Evolutionary conservation across 2,797 vertebrate species (phyloP).

Genomic region (Esox lucius): DNA sequence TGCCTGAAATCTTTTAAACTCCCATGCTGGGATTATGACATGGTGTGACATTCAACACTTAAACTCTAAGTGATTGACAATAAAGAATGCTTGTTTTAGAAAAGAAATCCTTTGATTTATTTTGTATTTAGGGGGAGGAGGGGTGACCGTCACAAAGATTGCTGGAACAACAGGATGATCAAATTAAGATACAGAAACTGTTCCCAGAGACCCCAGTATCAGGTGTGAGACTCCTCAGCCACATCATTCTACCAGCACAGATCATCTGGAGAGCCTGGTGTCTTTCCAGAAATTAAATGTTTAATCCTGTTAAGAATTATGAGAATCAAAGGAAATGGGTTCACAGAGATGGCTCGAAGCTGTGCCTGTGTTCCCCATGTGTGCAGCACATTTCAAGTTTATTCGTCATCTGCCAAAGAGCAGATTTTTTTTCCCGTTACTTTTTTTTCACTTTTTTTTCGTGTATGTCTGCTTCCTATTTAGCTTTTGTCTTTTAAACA

Average conservation of each 20-base stretch:
- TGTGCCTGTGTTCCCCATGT: conserved; percentile 25
- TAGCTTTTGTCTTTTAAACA: conserved; percentile 20
- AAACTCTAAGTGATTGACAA: too few relatives aligned
- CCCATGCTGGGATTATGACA: too few relatives aligned
- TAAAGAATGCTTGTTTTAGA: too few relatives aligned
- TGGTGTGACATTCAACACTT: too few relatives aligned
- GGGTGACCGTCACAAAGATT: too few relatives aligned
- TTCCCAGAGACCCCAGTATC: background rate
- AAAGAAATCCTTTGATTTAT: too few relatives aligned
- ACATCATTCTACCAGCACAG: background rate
- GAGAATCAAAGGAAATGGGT: conserved; percentile 34
- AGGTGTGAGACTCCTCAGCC: background rate
- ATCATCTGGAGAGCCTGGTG: background rate
- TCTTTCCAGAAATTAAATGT: conserved; percentile 16
- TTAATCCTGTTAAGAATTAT: conserved; percentile 32
- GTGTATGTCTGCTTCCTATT: conserved; percentile 28
- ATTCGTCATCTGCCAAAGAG: conserved; percentile 5
- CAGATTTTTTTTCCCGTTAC: background rate
- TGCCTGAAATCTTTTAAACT: background rate
- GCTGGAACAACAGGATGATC: too few relatives aligned
- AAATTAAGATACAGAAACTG: background rate
- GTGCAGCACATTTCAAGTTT: conserved; percentile 23
- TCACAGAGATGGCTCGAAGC: conserved; percentile 25
- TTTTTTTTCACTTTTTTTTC: background rate
- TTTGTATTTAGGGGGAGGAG: too few relatives aligned